A percentile compares a stretch with the other conserved stretches of the same genome.
These are phyloP conservation scores for Pogonognathellus flavescens DNA, from an alignment of 1,140 invertebrate species.

Conservation along the genomic window DNA sequence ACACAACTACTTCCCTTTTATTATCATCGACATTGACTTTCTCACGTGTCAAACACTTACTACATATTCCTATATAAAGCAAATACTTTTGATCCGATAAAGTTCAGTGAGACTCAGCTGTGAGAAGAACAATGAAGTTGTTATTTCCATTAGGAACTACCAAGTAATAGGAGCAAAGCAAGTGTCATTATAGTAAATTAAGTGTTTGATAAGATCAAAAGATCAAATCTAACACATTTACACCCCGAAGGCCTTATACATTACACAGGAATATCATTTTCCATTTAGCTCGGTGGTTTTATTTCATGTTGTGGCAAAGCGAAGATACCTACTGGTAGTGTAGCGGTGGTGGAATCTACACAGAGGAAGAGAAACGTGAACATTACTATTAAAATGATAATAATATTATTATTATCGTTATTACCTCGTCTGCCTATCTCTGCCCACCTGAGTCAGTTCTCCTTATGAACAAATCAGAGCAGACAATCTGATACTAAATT, in stretches of 20 bases:
- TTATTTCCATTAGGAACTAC: neutral
- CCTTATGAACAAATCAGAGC: constrained; percentile 17
- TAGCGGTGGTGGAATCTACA: neutral
- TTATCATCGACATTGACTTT: too few species aligned
- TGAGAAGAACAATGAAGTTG: neutral
- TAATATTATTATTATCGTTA: too few species aligned
- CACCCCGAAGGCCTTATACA: neutral
- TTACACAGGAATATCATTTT: neutral
- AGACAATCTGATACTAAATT: neutral
- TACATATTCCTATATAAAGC: too few species aligned
- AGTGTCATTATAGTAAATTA: constrained; percentile 37
- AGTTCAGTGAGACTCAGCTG: too few species aligned
- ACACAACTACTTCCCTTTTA: too few species aligned
- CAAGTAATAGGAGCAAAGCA: neutral
- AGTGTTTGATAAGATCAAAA: constrained; percentile 31
- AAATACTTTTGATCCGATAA: too few species aligned
- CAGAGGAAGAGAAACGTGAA: too few species aligned
- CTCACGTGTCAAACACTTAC: too few species aligned
- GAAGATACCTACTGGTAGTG: neutral
- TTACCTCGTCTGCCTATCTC: neutral
- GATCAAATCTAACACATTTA: neutral
- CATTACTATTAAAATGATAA: too few species aligned
- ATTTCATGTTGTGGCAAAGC: neutral
- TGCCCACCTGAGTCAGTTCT: constrained; percentile 39
- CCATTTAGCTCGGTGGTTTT: neutral